Conservation (phyloP, 2,797 vertebrate genomes). For the Takifugu rubripes region DNA sequence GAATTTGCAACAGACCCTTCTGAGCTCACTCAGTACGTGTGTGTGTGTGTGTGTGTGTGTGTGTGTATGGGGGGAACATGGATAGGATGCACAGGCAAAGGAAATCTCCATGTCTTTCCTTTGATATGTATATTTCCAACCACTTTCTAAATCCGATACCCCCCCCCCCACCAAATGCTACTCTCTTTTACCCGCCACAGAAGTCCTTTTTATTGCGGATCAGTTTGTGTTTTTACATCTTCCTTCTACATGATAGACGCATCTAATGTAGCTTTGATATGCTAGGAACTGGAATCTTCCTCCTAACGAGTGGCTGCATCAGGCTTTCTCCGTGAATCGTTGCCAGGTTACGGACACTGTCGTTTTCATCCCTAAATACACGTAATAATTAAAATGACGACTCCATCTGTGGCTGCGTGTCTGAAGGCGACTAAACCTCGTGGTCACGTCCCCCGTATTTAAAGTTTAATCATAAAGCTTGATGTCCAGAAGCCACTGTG, state of each 20-base stretch:
- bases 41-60: background rate
- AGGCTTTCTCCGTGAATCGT: slow-evolving; percentile 55
- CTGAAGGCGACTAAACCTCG: background rate
- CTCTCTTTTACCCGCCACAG: slow-evolving; percentile 63
- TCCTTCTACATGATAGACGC: slow-evolving; percentile 50
- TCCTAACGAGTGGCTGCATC: slow-evolving; percentile 45
- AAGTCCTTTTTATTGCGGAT: slow-evolving; percentile 69
- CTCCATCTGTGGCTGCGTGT: slow-evolving; percentile 25
- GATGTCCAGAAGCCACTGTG: slow-evolving; percentile 34
- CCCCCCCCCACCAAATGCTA: slow-evolving; percentile 59
- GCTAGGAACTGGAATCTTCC: slow-evolving; percentile 64
- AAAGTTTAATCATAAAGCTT: slow-evolving; percentile 3
- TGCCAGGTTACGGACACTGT: slow-evolving; percentile 35
- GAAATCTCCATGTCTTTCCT: slow-evolving; percentile 74
- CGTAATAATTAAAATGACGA: slow-evolving; percentile 14
- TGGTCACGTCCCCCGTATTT: too few relatives aligned
- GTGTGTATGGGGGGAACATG: slow-evolving; percentile 26
- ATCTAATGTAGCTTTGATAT: slow-evolving; percentile 76
- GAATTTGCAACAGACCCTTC: slow-evolving; percentile 65
- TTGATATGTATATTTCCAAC: slow-evolving; percentile 80
- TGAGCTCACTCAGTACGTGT: slow-evolving; percentile 42
- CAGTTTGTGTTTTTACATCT: slow-evolving; percentile 72
- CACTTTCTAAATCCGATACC: slow-evolving; percentile 74
- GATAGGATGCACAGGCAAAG: slow-evolving; percentile 64
- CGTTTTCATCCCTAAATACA: slow-evolving; percentile 4